Conservation (phyloP, 2,888 invertebrate species). For the Drosophila seclusa region DNA sequence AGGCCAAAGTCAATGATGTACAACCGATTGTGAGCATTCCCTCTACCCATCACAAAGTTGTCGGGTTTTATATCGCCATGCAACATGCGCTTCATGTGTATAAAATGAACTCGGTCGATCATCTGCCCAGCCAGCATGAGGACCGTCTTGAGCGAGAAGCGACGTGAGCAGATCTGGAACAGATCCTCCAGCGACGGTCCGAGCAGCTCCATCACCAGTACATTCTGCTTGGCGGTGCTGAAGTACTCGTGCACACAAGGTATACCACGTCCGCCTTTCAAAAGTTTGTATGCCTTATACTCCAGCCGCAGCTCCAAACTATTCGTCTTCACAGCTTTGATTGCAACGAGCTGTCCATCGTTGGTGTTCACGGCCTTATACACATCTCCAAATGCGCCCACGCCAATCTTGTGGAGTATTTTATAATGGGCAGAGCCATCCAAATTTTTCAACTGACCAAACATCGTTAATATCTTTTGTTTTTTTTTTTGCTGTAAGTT, state of each 20-base stretch:
- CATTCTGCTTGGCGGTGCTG: neutral
- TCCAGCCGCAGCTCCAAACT: conserved; percentile 22
- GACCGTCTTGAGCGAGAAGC: conserved; percentile 59
- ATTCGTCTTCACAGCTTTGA: conserved; percentile 28
- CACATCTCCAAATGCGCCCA: conserved; percentile 48
- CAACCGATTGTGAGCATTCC: neutral
- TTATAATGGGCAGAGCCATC: conserved; percentile 3
- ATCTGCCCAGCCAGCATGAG: conserved; percentile 53
- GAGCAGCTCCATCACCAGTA: conserved; percentile 55
- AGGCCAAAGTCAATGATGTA: conserved; percentile 58
- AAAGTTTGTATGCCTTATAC: conserved; percentile 3
- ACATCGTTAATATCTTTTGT: neutral
- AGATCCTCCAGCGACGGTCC: conserved; percentile 51
- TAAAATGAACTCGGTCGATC: conserved; percentile 38
- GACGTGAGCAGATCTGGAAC: conserved; percentile 29
- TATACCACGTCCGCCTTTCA: conserved; percentile 18
- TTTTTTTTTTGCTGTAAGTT: neutral
- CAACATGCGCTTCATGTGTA: conserved; percentile 31
- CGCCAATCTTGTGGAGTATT: conserved; percentile 17
- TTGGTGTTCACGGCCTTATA: conserved; percentile 10
- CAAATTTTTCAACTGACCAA: rapidly evolving
- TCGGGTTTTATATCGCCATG: conserved; percentile 63
- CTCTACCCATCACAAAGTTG: conserved; percentile 44
- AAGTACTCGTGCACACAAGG: conserved; percentile 18
- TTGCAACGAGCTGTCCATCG: conserved; percentile 30